Conservation (phyloP, 2,797 vertebrate species). For the Parotocinclus haroldoi region DNA sequence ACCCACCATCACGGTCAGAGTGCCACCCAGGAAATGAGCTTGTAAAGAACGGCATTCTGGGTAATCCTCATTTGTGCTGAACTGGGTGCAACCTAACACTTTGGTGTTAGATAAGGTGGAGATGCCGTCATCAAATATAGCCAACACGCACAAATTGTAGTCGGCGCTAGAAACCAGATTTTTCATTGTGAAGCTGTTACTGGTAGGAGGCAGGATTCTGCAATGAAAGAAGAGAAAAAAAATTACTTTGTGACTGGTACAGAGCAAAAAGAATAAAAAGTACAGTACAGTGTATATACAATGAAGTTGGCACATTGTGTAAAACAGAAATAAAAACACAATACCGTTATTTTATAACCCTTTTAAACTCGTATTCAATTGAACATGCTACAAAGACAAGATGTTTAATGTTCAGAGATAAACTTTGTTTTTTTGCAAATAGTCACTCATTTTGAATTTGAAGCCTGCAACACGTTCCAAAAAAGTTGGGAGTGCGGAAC, state of each 20-base stretch:
- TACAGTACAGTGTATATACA: too few species aligned
- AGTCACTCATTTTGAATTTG: too few species aligned
- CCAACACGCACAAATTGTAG: conserved; percentile 87
- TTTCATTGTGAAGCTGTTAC: conserved; percentile 81
- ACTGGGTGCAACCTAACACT: conserved; percentile 85
- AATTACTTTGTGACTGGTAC: conserved; percentile 37
- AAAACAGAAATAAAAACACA: too few species aligned
- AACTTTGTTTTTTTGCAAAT: too few species aligned
- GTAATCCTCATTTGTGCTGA: conserved; percentile 84
- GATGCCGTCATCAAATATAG: conserved; percentile 81
- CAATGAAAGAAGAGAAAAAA: conserved; percentile 30
- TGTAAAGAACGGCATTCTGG: conserved; percentile 85
- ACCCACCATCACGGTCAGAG: conserved; percentile 85
- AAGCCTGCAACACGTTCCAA: too few species aligned
- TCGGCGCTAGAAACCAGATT: conserved; percentile 84
- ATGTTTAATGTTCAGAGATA: too few species aligned
- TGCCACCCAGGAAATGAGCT: conserved; percentile 87
- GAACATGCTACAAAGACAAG: too few species aligned
- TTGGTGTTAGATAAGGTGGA: conserved; percentile 82
- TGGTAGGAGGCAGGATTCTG: conserved; percentile 85
- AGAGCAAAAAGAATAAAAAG: too few species aligned
- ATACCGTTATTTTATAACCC: too few species aligned
- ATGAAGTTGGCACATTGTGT: too few species aligned
- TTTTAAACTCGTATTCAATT: too few species aligned
- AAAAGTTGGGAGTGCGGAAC: too few species aligned